A percentile compares a stretch with the other conserved stretches of the same genome.
phyloP scores from a whole-genome alignment of 2,888 invertebrate genomes.

The Plagodis pulveraria region DNA sequence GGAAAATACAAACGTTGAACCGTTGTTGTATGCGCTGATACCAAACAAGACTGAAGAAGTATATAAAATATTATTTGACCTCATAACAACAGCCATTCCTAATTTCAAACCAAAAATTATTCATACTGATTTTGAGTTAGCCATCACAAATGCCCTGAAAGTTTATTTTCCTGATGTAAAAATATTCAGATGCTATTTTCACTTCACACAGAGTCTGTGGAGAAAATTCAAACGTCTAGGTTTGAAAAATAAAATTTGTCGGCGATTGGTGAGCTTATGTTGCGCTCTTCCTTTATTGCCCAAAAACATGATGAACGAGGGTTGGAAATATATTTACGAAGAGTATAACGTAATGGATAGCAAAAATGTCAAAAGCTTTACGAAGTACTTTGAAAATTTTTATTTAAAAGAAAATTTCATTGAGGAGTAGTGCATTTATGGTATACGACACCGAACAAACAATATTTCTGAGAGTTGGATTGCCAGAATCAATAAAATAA shows the following conservation, averaged over 20 bases:
- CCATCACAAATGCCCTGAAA: neutral
- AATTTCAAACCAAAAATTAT: neutral
- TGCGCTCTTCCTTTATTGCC: neutral
- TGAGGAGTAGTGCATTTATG: neutral
- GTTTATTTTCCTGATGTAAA: neutral
- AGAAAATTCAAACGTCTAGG: neutral
- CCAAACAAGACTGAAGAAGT: neutral
- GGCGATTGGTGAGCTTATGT: neutral
- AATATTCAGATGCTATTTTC: neutral
- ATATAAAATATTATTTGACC: neutral
- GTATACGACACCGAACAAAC: neutral
- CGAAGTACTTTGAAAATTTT: neutral
- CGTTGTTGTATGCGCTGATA: neutral
- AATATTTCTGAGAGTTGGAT: neutral
- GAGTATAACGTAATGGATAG: neutral
- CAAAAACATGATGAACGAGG: neutral
- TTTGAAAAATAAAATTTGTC: neutral
- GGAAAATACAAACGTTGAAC: neutral
- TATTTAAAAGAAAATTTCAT: neutral
- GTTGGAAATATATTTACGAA: neutral
- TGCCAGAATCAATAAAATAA: neutral
- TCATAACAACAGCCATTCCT: neutral
- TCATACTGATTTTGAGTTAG: neutral
- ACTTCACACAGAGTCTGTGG: neutral
- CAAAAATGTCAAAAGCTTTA: neutral